A percentile compares a stretch with the other conserved stretches of the same genome.
Evolutionary conservation across 1,140 invertebrate genomes (phyloP).

Genomic region (Zaprionus gabonicus): DNA sequence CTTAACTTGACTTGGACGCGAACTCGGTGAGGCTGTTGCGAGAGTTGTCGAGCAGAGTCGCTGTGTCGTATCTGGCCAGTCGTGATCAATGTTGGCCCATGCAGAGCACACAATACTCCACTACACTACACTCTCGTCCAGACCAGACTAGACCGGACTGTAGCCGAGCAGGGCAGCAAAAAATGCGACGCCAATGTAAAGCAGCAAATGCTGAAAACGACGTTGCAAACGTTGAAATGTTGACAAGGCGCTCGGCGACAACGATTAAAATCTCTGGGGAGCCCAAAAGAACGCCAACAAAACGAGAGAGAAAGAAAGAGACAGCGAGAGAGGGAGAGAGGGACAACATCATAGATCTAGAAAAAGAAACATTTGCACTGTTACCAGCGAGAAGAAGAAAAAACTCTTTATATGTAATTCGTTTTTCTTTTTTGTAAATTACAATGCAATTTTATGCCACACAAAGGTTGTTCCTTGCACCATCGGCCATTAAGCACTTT

Average conservation of each 20-base stretch:
- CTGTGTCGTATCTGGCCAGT: constrained; percentile 65
- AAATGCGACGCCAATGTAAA: constrained; percentile 81
- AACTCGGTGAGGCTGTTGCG: constrained; percentile 19
- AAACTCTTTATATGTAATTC: constrained; percentile 23
- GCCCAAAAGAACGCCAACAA: constrained; percentile 51
- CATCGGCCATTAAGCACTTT: constrained; percentile 77
- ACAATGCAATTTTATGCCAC: constrained; percentile 76
- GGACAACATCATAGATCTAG: constrained; percentile 38
- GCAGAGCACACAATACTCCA: constrained; percentile 24
- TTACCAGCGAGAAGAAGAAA: constrained; percentile 53
- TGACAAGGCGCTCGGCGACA: constrained; percentile 78
- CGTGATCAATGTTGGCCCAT: constrained; percentile 74
- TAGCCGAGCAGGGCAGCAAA: constrained; percentile 25
- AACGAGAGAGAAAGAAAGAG: constrained; percentile 1
- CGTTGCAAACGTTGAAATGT: constrained; percentile 51
- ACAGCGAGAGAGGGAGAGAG: constrained; percentile 31
- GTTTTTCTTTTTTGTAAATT: constrained; percentile 67
- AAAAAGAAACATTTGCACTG: constrained; percentile 36
- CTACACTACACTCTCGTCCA: constrained; percentile 9
- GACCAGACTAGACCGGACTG: constrained; percentile 17
- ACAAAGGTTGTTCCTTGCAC: constrained; percentile 68
- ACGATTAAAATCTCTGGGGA: constrained; percentile 81
- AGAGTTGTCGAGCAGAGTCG: constrained; percentile 31
- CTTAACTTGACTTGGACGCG: constrained; percentile 46
- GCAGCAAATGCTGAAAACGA: constrained; percentile 61